These are phyloP conservation scores for Amphiura filiformis DNA, from an alignment of 35 echinoderm and acorn worm genomes.

Conservation along the genomic window DNA sequence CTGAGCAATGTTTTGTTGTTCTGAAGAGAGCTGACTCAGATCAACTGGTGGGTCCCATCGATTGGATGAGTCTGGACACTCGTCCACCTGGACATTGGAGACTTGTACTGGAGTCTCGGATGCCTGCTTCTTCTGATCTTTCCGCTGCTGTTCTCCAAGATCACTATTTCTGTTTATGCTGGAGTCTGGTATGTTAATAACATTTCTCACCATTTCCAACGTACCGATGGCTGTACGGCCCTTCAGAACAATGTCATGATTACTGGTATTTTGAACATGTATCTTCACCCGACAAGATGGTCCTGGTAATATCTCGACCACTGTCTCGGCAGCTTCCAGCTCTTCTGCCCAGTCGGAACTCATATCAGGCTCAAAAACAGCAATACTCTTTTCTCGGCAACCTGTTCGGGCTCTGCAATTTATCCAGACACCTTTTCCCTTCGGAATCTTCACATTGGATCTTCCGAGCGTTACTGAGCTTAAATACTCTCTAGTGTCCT, in stretches of 20 bases:
- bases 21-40: neutral
- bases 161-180: neutral
- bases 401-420: conserved; percentile 34
- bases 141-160: no score
- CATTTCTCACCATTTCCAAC: neutral
- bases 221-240: conserved; percentile 40
- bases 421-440: neutral
- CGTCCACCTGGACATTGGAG: no score
- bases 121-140: no score
- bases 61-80: no score
- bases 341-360: neutral
- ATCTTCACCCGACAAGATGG: conserved; percentile 29
- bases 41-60: no score
- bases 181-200: neutral
- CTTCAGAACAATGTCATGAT: conserved; percentile 12
- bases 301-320: conserved; percentile 21
- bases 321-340: conserved; percentile 8
- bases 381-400: neutral
- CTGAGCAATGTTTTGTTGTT: neutral
- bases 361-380: conserved; percentile 30
- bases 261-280: conserved; percentile 26
- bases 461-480: conserved; percentile 31
- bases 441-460: conserved; percentile 3
- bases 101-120: no score
- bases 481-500: conserved; percentile 14